Base-by-base conservation (phyloP, 2,113 vertebrate species). In the Rhinogobius similis region DNA sequence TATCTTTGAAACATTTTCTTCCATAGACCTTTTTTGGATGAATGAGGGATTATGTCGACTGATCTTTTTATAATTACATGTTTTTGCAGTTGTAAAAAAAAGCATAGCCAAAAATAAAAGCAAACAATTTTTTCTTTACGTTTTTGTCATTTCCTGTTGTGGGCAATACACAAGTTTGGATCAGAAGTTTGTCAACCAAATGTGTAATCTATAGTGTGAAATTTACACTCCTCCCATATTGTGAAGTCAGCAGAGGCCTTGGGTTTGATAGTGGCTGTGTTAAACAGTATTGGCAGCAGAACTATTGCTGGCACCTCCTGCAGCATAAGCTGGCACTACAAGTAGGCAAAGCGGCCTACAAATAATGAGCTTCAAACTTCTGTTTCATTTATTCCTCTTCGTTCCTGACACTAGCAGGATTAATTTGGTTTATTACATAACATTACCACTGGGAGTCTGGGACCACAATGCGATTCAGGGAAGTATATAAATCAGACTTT, bases 271-370 rank as follows among this genome's bases (percentile, higher is more conserved):
- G 62, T 39, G 41, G 52, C 65, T 48, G 55, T 59, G 52, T 73
- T 65, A 66, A 77, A 82, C 62, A 63, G 73, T 76, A 75, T 72
- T 79, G 78, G 63, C 77, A 73, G 73, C 61, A 64, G 21, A 75
- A 62, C 4, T 11, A 13, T 43, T 66, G 67, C 71, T 82, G 83
- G 86, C 83, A 76, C 72, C 41, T 61, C 24, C 70, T 44, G 67
- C 44, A 1, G 4, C 27, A 23, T 81, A 64, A 67, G 64, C 43
- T 82, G 76, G 69, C 76, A 72, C 32, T 26, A 67, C n/a, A 41
- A 71, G 58, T 75, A 27, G 8, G 58, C 76, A 29, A 78, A 46
- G 27, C 70, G 59, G 43, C 55, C 65, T 65, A 56, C 77, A 85
- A 75, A 81, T 79, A 82, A 78, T 36, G 50, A 62, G 66, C 58